phyloP scores from a whole-genome alignment of 2,113 vertebrate genomes.

The Paraplagusia blochii region DNA sequence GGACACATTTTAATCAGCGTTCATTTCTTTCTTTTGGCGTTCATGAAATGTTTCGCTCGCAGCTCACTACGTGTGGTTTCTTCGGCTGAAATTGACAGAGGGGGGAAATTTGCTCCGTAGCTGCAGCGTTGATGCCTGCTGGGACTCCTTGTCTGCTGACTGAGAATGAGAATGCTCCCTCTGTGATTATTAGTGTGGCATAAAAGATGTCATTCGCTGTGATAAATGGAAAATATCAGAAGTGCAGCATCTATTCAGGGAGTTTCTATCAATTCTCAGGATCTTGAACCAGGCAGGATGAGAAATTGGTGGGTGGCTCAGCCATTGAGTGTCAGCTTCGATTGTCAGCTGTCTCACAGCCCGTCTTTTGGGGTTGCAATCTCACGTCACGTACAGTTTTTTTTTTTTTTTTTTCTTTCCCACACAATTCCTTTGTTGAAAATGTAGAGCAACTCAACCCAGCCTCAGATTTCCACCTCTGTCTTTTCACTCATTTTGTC shows the following conservation, averaged over 20 bases:
- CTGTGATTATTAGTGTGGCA: background rate
- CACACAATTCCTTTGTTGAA: conserved; percentile 33
- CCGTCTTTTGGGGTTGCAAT: conserved; percentile 22
- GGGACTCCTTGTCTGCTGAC: too few relatives aligned
- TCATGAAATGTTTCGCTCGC: too few relatives aligned
- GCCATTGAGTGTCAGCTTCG: conserved; percentile 26
- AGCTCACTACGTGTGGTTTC: too few relatives aligned
- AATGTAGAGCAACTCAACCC: conserved; percentile 1
- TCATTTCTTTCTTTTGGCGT: too few relatives aligned
- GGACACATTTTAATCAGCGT: too few relatives aligned
- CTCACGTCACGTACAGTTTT: conserved; percentile 20
- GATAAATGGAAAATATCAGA: background rate
- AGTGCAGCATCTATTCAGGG: conserved; percentile 6
- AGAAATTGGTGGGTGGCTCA: conserved; percentile 47
- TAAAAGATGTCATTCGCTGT: background rate
- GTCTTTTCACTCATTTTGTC: conserved; percentile 4
- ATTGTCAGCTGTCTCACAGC: conserved; percentile 36
- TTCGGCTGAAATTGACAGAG: conserved; percentile 13
- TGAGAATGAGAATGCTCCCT: too few relatives aligned
- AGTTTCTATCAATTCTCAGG: background rate
- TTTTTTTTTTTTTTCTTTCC: too few relatives aligned
- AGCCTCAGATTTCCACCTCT: conserved; percentile 2
- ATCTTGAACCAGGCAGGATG: conserved; percentile 32
- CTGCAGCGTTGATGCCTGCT: too few relatives aligned
- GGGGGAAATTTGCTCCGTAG: background rate